Conservation (phyloP, 2,888 invertebrate genomes). For the Lochmaea capreae region DNA sequence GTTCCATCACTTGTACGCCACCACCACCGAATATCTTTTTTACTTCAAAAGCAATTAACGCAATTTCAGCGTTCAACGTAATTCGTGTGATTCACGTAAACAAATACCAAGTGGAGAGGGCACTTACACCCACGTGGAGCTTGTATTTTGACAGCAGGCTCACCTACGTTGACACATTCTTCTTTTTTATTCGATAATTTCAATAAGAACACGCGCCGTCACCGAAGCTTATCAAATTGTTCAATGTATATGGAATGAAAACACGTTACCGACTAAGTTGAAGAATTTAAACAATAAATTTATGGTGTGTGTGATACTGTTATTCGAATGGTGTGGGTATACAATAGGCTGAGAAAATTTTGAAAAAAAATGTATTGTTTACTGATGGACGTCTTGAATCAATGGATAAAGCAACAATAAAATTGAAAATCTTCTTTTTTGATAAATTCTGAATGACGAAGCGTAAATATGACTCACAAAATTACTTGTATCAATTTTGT, state of each 20-base stretch:
- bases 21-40: not conserved
- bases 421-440: too few species aligned
- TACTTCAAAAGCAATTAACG: not conserved
- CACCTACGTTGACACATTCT: slow-evolving; percentile 30
- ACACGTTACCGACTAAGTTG: slow-evolving; percentile 11
- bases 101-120: slow-evolving; percentile 21
- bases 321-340: slow-evolving; percentile 34
- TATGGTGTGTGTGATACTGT: slow-evolving; percentile 13
- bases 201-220: slow-evolving; percentile 21
- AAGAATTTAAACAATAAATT: slow-evolving; percentile 29
- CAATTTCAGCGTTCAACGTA: not conserved
- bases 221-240: slow-evolving; percentile 39
- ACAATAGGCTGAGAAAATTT: slow-evolving; percentile 8
- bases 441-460: too few species aligned
- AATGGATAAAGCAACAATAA: too few species aligned
- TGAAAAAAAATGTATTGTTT: not conserved
- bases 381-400: too few species aligned
- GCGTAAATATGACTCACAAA: too few species aligned
- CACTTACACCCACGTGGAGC: slow-evolving; percentile 1
- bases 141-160: slow-evolving; percentile 28
- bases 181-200: slow-evolving; percentile 30
- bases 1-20: not conserved
- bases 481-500: too few species aligned
- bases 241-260: slow-evolving; percentile 33
- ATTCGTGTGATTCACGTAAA: slow-evolving; percentile 30